Evolutionary conservation across 2,113 vertebrate genomes (phyloP), one percentile per base, ranked within the genome.

Genomic region (Alethe castanea): DNA sequence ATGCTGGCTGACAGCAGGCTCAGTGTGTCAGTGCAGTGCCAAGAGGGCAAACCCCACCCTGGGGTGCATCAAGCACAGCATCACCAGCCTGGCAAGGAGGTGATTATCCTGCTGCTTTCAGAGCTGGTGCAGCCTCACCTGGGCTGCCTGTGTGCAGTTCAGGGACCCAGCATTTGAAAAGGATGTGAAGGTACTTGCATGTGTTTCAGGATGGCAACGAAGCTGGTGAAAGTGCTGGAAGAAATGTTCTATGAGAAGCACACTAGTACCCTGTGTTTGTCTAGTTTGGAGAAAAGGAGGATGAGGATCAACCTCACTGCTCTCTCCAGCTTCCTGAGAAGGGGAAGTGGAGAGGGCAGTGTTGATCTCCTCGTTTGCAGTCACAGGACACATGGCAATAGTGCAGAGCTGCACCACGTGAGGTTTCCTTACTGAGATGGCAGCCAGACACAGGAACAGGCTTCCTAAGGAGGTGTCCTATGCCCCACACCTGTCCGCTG

Each of bases 401-500:
- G 36, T 24, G 22, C 73, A 89, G 56, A 80, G 42, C 33, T 67
- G 35, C 14, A 16, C 12, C 35, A 59, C 3, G 4, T 22, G n/a
- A 72, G 36, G 20, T 48, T 77, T 83, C 22, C 40, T 52, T 42
- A 9, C 42, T 7, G 11, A 73, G 29, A 57, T 17, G 18, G 9
- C 57, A 22, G 8, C 38, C 77, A 73, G 44, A 65, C 52, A 57
- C 4, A 0, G 33, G 44, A 73, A 36, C 14, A 52, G 36, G 28
- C 33, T n/a, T 44, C 23, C 77, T 66, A 59, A 57, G 24, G 33
- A n/a, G 33, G 8, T 19, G 25, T 28, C 1, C 0, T 2, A 16
- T 69, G n/a, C 11, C 31, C 7, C 4, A 6, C 1, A 0, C 5
- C 35, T 31, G 23, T 10, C 38, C 5, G 2, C 28, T 9, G 40